Percentiles rank a stretch among this genome's conserved stretches.
Evolutionary conservation across 2,888 invertebrate species (phyloP).

Genomic region (Oligia fasciuncula): DNA sequence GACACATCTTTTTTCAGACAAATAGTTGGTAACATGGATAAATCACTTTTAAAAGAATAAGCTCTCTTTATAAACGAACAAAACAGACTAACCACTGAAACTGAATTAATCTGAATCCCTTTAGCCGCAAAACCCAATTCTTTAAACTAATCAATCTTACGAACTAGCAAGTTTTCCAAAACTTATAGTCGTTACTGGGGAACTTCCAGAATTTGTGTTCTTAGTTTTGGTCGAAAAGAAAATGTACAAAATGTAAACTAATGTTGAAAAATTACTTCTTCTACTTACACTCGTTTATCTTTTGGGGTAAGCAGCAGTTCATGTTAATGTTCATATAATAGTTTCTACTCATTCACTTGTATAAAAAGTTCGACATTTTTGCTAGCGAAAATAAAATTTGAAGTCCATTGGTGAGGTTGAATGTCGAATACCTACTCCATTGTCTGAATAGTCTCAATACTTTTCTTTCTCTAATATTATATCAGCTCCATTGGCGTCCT

Average conservation of each 20-base stretch:
- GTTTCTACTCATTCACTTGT: neutral
- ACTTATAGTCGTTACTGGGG: conserved; percentile 55
- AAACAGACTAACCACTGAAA: conserved; percentile 8
- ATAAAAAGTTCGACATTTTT: neutral
- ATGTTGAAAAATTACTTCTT: conserved; percentile 48
- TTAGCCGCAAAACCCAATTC: conserved; percentile 41
- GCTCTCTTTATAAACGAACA: conserved; percentile 6
- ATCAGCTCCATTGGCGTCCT: neutral
- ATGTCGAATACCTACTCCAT: conserved; percentile 17
- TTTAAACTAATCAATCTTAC: conserved; percentile 63
- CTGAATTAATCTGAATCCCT: conserved; percentile 41
- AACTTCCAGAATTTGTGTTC: conserved; percentile 59
- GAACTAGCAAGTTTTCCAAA: conserved; percentile 46
- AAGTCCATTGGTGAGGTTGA: neutral
- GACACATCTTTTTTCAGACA: neutral
- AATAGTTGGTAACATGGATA: neutral
- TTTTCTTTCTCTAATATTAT: conserved; percentile 27
- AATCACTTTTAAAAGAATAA: neutral
- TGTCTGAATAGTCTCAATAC: conserved; percentile 12
- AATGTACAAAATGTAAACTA: conserved; percentile 45
- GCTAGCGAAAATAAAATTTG: neutral
- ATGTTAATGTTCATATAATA: conserved; percentile 12
- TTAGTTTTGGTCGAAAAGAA: conserved; percentile 47
- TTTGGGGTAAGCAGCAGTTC: neutral
- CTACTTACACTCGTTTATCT: conserved; percentile 21